These are phyloP conservation scores for Scatophagus argus DNA, from an alignment of 2,113 vertebrate genomes.

Conservation along the genomic window DNA sequence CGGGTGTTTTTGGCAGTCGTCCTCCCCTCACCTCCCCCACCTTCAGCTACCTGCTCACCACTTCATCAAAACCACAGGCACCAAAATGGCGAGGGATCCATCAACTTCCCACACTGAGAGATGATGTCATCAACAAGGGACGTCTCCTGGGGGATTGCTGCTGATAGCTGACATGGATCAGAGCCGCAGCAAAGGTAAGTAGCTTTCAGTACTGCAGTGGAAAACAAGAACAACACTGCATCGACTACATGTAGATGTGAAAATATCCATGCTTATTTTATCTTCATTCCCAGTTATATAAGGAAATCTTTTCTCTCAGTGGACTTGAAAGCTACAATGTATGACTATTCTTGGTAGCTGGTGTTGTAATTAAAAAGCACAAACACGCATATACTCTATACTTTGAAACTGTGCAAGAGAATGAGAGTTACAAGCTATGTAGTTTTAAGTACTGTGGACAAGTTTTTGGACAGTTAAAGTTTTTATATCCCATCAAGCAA, in stretches of 20 bases:
- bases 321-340: neutral
- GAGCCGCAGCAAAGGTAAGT: conserved; percentile 24
- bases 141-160: conserved; percentile 60
- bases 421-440: neutral
- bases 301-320: neutral
- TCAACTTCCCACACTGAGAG: conserved; percentile 76
- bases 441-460: neutral
- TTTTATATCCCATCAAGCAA: neutral
- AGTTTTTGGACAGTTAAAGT: neutral
- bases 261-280: neutral
- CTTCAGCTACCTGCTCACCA: conserved; percentile 69
- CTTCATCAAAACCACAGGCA: conserved; percentile 78
- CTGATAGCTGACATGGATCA: conserved; percentile 71
- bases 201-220: conserved; percentile 31
- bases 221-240: conserved; percentile 28
- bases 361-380: neutral
- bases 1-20: conserved; percentile 73
- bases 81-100: conserved; percentile 76
- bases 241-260: neutral
- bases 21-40: conserved; percentile 59
- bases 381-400: neutral
- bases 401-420: neutral
- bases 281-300: neutral
- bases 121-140: conserved; percentile 80
- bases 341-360: neutral